phyloP scores from a whole-genome alignment of 2,888 invertebrate species.

The Amiota mariae region DNA sequence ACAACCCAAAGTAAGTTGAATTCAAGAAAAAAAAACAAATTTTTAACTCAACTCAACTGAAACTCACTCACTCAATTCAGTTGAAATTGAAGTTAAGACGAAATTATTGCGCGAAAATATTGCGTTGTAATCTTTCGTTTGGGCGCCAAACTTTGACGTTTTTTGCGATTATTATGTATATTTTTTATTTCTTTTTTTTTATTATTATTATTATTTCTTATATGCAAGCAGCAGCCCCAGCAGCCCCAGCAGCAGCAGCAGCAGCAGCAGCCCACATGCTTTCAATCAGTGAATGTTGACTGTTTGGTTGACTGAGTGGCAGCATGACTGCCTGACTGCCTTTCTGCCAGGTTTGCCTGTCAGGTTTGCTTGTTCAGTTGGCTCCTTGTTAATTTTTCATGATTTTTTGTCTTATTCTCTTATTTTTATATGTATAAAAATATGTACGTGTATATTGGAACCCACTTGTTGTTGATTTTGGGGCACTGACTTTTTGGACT shows the following conservation, averaged over 20 bases:
- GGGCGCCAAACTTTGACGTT: slow-evolving; percentile 33
- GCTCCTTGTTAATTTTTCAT: slow-evolving; percentile 16
- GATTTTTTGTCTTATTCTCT: background rate
- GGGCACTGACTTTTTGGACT: no score
- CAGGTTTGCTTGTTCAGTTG: slow-evolving; percentile 15
- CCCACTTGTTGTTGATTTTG: slow-evolving; percentile 19
- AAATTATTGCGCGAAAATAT: slow-evolving; percentile 5
- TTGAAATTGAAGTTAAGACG: background rate
- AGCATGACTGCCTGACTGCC: background rate
- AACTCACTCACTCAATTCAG: background rate
- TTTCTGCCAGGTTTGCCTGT: background rate
- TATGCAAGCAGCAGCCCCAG: slow-evolving; percentile 1
- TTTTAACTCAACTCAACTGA: background rate
- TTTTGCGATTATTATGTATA: slow-evolving; percentile 19
- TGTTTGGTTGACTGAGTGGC: slow-evolving; percentile 3
- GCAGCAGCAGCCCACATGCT: slow-evolving; percentile 10
- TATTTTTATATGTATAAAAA: background rate
- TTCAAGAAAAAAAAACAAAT: no score
- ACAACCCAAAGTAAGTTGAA: no score
- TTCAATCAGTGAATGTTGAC: slow-evolving; percentile 18
- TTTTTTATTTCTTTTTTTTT: no score
- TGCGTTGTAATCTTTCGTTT: slow-evolving; percentile 30
- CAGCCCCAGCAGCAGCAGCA: background rate
- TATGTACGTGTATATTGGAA: background rate
- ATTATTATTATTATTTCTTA: slow-evolving; percentile 12